phyloP scores from a whole-genome alignment of 2,797 vertebrate genomes.

The Clarias platycephalus region DNA sequence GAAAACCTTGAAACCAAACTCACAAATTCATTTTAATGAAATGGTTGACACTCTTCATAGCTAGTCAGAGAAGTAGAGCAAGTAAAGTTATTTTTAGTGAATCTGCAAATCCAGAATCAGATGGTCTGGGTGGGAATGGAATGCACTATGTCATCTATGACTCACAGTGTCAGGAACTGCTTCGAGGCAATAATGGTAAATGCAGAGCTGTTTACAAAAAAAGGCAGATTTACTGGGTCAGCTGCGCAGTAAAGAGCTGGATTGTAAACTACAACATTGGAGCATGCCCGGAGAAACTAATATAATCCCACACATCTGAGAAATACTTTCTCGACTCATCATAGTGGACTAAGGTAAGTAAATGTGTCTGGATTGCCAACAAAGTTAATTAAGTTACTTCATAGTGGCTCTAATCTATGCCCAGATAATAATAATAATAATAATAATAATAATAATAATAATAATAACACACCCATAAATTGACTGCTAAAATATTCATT shows the following conservation, averaged over 20 bases:
- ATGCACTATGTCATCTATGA: not conserved
- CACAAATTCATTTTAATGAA: not conserved
- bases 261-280: not conserved
- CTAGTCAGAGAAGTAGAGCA: not conserved
- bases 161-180: not conserved
- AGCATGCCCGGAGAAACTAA: not conserved
- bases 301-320: not conserved
- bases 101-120: not conserved
- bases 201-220: not conserved
- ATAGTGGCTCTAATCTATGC: not conserved
- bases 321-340: not conserved
- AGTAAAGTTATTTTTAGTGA: not conserved
- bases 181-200: not conserved
- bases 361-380: not conserved
- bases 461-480: not conserved
- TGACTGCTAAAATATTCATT: not conserved
- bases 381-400: not conserved
- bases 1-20: not conserved
- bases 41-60: not conserved
- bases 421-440: no score
- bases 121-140: no score
- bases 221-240: not conserved
- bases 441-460: no score
- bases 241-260: not conserved
- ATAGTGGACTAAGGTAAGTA: not conserved